Conservation (phyloP, 53 echinoderm and acorn worm species). For the Patiria pectinifera region DNA sequence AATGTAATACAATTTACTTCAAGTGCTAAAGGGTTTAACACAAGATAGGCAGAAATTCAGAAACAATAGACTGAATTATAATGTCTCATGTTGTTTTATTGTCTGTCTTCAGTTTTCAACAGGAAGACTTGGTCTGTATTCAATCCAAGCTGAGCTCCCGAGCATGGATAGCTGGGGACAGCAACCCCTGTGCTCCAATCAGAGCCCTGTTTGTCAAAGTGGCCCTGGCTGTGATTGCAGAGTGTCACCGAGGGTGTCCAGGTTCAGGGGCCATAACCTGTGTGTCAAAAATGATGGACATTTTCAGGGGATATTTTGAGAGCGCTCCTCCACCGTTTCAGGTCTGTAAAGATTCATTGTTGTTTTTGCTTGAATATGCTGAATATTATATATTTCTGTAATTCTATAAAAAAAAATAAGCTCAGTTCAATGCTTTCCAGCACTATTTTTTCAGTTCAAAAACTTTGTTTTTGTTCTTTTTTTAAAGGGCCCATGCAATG, state of each 20-base stretch:
- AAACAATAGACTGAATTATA: neutral
- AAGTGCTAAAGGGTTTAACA: too few relatives aligned
- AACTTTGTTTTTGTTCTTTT: too few relatives aligned
- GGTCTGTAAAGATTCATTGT: slow-evolving; percentile 30
- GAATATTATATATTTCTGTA: too few relatives aligned
- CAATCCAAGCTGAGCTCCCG: slow-evolving; percentile 27
- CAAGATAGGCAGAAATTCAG: neutral
- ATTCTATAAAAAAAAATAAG: too few relatives aligned
- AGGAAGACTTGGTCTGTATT: slow-evolving; percentile 51
- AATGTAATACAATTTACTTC: too few relatives aligned
- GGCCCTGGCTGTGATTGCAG: slow-evolving; percentile 35
- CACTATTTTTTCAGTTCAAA: too few relatives aligned
- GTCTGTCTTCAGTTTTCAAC: slow-evolving; percentile 47
- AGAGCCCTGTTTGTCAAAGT: slow-evolving; percentile 78
- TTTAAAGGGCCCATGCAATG: too few relatives aligned
- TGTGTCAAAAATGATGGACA: neutral
- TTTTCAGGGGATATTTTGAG: slow-evolving; percentile 58
- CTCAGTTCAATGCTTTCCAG: too few relatives aligned
- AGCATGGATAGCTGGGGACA: slow-evolving; percentile 76
- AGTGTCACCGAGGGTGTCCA: slow-evolving; percentile 24
- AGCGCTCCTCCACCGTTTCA: slow-evolving; percentile 55
- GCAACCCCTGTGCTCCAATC: slow-evolving; percentile 77
- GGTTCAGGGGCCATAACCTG: slow-evolving; percentile 45
- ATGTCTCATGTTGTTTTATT: neutral
- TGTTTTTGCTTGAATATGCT: neutral